Base-by-base conservation (phyloP, 2,888 invertebrate genomes). In the Luffia ferchaultella region DNA sequence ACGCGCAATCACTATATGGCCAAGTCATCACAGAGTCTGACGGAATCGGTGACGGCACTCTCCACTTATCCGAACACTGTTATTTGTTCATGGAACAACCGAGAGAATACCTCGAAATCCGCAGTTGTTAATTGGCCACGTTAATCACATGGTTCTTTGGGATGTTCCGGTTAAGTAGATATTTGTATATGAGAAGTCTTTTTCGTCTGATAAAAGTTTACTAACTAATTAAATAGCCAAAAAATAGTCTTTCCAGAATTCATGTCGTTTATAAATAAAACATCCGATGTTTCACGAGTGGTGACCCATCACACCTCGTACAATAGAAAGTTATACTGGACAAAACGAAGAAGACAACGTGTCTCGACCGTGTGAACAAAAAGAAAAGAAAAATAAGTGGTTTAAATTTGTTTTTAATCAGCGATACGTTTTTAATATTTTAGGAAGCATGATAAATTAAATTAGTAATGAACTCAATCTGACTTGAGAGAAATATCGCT, bases 1-100 rank as follows among this genome's bases (percentile, higher is more conserved):
- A 75, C 77, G 67, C 68, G 63, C 69, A 80, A 83, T 83, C 80
- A 83, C 71, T 68, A 68, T 20, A 66, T 70, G 67, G 67, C 55
- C 44, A 52, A 53, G 64, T 58, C 61, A 60, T 64, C 65, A 65
- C 64, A 63, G 62, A 61, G 60, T 56, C 54, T 52, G 68, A 69
- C 3, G 70, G 70, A 72, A 68, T 64, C 65, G 65, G 42, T 59
- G 62, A 62, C 62, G 60, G 59, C 59, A 60, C 63, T 55, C 56
- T 60, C 61, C 62, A 62, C 61, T 70, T 76, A 70, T 61, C 61
- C 63, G 65, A 67, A 71, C 60, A 55, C 61, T 67, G 61, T 67
- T 62, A 69, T 66, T 71, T 71, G 73, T 78, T 76, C 76, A 74
- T 60, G 62, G 73, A 77, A 76, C 70, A 66, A 67, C 68, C 71